Percentiles rank a stretch among this genome's conserved stretches.
Conservation (phyloP, 2,797 vertebrate genomes). For the Taeniopygia guttata region DNA sequence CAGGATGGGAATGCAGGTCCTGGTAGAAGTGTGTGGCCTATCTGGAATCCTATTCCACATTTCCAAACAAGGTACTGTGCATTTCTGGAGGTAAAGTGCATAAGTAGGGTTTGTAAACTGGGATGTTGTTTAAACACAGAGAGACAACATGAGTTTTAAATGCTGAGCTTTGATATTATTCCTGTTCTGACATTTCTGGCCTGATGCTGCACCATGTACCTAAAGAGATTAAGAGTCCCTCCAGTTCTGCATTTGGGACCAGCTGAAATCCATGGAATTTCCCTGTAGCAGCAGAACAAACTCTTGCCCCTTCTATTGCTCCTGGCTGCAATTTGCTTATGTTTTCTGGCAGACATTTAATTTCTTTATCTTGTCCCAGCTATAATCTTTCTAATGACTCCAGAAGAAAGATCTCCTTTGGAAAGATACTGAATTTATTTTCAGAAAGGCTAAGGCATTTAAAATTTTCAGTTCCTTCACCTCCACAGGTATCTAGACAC, state of each 20-base stretch:
- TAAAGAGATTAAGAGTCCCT: neutral
- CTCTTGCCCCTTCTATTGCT: neutral
- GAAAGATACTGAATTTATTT: slow-evolving; percentile 70
- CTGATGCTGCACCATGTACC: neutral
- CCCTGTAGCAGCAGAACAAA: neutral
- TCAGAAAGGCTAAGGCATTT: slow-evolving; percentile 69
- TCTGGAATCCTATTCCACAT: neutral
- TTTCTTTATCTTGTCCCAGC: slow-evolving; percentile 70
- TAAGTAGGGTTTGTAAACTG: neutral
- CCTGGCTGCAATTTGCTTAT: slow-evolving; percentile 64
- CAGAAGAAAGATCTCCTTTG: slow-evolving; percentile 65
- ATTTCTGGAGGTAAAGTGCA: neutral
- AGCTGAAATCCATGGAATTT: neutral
- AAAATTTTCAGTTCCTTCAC: slow-evolving; percentile 60
- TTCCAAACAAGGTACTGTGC: neutral
- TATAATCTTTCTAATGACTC: slow-evolving; percentile 66
- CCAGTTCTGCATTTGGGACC: neutral
- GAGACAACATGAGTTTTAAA: neutral
- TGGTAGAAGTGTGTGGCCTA: neutral
- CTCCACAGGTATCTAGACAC: slow-evolving; percentile 56
- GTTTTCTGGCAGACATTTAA: slow-evolving; percentile 56
- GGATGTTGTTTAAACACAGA: neutral
- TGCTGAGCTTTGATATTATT: neutral
- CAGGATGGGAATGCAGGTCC: neutral
- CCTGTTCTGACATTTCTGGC: neutral